Evolutionary conservation across 2,888 invertebrate genomes (phyloP).

Genomic region (Aphelenchoides bicaudatus): DNA sequence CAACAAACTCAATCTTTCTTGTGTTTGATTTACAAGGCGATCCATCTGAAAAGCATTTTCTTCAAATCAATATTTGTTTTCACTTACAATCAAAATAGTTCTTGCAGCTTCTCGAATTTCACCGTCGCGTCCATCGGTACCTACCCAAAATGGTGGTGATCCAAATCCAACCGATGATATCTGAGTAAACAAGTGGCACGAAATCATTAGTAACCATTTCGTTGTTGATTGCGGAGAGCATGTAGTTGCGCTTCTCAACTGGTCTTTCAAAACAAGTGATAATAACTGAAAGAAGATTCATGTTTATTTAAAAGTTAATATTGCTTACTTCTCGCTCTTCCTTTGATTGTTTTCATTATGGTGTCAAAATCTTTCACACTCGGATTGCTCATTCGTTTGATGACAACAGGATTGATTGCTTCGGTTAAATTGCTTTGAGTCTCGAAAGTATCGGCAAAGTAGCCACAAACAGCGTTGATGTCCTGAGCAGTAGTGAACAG

Average conservation of each 20-base stretch:
- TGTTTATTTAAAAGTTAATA: too few relatives aligned
- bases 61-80: too few relatives aligned
- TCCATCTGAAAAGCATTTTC: constrained; percentile 10
- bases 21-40: background rate
- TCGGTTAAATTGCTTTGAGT: too few relatives aligned
- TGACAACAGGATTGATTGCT: too few relatives aligned
- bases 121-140: background rate
- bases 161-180: background rate
- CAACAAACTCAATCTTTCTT: background rate
- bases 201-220: background rate
- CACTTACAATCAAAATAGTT: constrained; percentile 1
- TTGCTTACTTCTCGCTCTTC: too few relatives aligned
- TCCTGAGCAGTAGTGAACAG: too few relatives aligned
- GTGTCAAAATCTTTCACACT: too few relatives aligned
- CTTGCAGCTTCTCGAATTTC: background rate
- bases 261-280: constrained; percentile 38
- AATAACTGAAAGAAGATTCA: constrained; percentile 22
- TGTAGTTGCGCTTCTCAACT: constrained; percentile 29
- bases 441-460: too few relatives aligned
- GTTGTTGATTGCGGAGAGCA: constrained; percentile 1
- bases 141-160: constrained; percentile 3
- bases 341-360: too few relatives aligned
- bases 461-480: too few relatives aligned
- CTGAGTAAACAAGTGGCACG: background rate
- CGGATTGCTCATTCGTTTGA: too few relatives aligned